These are phyloP conservation scores for Orycteropus afer DNA, from an alignment of 2,113 vertebrate genomes.

Conservation along the genomic window DNA sequence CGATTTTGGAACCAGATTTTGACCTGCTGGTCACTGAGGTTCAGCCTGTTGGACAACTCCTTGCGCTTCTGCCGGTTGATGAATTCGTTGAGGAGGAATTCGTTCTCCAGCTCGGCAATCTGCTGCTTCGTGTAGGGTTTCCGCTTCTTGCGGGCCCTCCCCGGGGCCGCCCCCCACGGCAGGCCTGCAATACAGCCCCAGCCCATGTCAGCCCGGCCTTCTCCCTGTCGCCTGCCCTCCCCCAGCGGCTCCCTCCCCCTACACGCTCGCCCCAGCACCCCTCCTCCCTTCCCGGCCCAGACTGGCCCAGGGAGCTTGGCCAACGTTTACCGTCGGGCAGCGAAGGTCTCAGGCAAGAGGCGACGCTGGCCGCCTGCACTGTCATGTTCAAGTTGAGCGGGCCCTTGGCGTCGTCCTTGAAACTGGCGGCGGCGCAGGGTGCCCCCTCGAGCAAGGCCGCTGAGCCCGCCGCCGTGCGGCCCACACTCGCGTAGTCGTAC, in stretches of 20 bases:
- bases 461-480: constrained; percentile 85
- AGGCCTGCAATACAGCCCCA: constrained; percentile 88
- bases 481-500: constrained; percentile 88
- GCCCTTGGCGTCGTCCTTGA: constrained; percentile 89
- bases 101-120: constrained; percentile 95
- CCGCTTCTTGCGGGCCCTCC: constrained; percentile 94
- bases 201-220: constrained; percentile 26
- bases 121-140: constrained; percentile 96
- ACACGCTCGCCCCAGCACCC: constrained; percentile 16
- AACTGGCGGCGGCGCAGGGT: constrained; percentile 84
- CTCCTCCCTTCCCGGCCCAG: constrained; percentile 69
- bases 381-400: constrained; percentile 91
- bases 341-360: constrained; percentile 91
- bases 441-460: constrained; percentile 87
- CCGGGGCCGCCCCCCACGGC: constrained; percentile 92
- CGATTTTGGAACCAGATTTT: constrained; percentile 99
- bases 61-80: constrained; percentile 96
- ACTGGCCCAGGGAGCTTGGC: constrained; percentile 66
- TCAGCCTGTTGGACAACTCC: constrained; percentile 94
- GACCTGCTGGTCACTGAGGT: constrained; percentile 97
- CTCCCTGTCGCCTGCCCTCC: constrained; percentile 4
- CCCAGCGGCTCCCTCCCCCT: constrained; percentile 31
- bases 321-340: constrained; percentile 92
- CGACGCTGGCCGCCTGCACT: constrained; percentile 87
- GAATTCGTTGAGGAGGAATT: constrained; percentile 95